Percentiles rank a stretch among this genome's conserved stretches.
phyloP scores from a whole-genome alignment of 2,113 vertebrate genomes.

The Onychostoma macrolepis region DNA sequence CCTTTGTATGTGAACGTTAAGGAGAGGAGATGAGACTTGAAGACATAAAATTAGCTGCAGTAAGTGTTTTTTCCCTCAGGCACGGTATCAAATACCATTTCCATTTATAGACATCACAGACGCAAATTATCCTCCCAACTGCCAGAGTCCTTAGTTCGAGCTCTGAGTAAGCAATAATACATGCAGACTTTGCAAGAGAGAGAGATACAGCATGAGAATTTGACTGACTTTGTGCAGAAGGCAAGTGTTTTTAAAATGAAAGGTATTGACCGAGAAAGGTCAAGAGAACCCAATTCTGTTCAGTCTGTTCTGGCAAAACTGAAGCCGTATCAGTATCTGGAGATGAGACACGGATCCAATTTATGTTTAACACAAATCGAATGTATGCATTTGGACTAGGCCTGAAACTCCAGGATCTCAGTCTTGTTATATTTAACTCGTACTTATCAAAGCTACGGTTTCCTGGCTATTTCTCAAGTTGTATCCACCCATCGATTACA shows the following conservation, averaged over 20 bases:
- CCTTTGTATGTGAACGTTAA: slow-evolving; percentile 6
- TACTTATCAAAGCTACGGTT: background rate
- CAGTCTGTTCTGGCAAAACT: background rate
- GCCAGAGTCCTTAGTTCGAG: slow-evolving; percentile 20
- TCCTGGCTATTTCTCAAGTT: background rate
- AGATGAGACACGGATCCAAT: background rate
- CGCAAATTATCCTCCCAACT: slow-evolving; percentile 38
- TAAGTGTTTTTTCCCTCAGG: slow-evolving; percentile 43
- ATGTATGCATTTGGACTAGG: background rate
- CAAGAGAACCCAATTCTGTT: no score
- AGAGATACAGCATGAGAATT: background rate
- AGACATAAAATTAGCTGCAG: slow-evolving; percentile 16
- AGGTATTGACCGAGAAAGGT: background rate
- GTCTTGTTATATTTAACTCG: background rate
- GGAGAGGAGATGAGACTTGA: background rate
- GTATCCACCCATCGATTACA: background rate
- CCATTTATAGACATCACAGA: slow-evolving; percentile 68
- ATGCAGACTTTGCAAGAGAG: slow-evolving; percentile 23
- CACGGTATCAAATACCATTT: slow-evolving; percentile 56
- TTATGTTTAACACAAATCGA: background rate
- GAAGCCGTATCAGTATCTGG: background rate
- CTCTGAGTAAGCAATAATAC: slow-evolving; percentile 52
- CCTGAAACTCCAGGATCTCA: background rate
- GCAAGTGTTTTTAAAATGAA: background rate
- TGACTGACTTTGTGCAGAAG: slow-evolving; percentile 2